Evolutionary conservation across 1,140 invertebrate species (phyloP), one percentile per base, ranked within the genome.

Genomic region (Pseudomyrmex sp.): DNA sequence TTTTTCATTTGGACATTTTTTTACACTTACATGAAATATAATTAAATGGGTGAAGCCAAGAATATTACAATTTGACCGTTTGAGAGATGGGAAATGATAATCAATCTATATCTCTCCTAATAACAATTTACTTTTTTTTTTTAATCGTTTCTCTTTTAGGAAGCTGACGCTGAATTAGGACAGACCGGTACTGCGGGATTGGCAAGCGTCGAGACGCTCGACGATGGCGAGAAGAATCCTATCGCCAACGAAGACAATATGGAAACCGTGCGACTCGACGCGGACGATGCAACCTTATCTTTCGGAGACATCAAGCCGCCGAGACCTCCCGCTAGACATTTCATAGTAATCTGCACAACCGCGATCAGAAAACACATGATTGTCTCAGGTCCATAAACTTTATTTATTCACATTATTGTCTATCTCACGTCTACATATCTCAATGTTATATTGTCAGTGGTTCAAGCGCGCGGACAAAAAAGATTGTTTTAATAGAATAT

Each of bases 191-290:
- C 93, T 86, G 97, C 96, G 2, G 96, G 96, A 59, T 94, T 97
- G 68, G 97, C 97, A 0, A 97, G 97, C 1, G 96, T 97, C 95
- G 97, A 97, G 90, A 97, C 97, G 0, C 93, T 97, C 4, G 96
- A 97, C 90, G 93, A 94, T 44, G 84, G 80, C 69, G 94, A 97
- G 82, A 97, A 97, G 50, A 97, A 96, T 3, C 96, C 97, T 95
- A 96, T 97, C 87, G 96, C 96, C 1, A 93, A 96, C 10, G 97
- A 97, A 85, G 96, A 97, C 89, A 96, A 96, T 2, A 95, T 97
- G 95, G 96, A 97, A 90, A 96, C 95, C 86, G 95, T 97, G 3
- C 96, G 96, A 89, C 90, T 97, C 59, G 94, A 94, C 20, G 91
- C 73, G 15, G 92, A 93, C 46, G 85, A 54, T 8, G 86, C 79